Evolutionary conservation across 1,140 invertebrate species (phyloP), one percentile per base, ranked within the genome.

Genomic region (Aphaenogaster ashmeadi): DNA sequence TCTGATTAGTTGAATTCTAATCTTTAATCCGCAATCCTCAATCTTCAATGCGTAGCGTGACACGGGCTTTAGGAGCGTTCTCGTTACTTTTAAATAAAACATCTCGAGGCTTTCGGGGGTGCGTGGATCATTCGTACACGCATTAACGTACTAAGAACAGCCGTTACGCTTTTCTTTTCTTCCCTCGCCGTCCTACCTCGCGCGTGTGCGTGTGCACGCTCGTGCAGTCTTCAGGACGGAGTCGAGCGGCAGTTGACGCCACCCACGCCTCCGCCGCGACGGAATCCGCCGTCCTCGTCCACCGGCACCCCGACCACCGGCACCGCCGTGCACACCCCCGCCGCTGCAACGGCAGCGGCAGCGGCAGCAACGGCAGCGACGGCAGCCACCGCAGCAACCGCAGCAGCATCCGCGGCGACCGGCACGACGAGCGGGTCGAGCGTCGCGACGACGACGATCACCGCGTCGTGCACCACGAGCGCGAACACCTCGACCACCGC

Each of bases 241-340:
- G 93, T 96, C 94, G 95, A 95, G 94, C 95, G 94, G 92, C 95
- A 96, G 94, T 94, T 96, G 93, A 96, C 95, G 93, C 95, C 95
- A 80, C 95, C 95, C 85, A 95, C 95, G 84, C 95, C 95, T 89
- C 95, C 95, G 85, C 95, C 95, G 75, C 93, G 95, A 92, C 93
- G 94, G 91, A 94, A 94, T 86, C 77, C 83, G 69, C 84, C 87
- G 77, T 87, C 88, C 85, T 80, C 89, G 89, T 86, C 83, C 58
- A 84, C 64, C 66, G 80, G 80, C 47, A 90, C 72, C 75, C 87
- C 88, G 90, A 83, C 78, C 93, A 86, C 58, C 87, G 64, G 50
- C 67, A 52, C 71, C 60, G 67, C 52, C 38, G 64, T 67, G 77
- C 90, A 74, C 9, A 83, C 54, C 44, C 44, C 89, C 44, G 69